phyloP scores from a whole-genome alignment of 2,113 vertebrate genomes.

The Xyliphius kryptos region DNA sequence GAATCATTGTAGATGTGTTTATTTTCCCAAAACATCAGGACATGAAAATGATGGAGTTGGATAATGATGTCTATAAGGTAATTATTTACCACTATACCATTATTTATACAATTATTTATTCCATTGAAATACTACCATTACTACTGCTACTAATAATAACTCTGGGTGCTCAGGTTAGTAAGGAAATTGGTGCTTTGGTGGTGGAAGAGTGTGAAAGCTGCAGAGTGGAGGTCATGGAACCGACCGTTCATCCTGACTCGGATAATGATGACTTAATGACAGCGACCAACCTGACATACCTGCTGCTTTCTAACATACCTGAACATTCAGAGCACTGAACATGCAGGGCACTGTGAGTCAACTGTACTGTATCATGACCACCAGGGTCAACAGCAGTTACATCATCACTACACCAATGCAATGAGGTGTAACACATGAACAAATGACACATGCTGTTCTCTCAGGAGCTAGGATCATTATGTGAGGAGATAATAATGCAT shows the following conservation, averaged over 20 bases:
- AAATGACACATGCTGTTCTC: too few species aligned
- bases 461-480: too few species aligned
- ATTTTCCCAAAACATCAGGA: slow-evolving; percentile 45
- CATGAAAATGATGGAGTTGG: slow-evolving; percentile 45
- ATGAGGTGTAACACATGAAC: too few species aligned
- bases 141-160: too few species aligned
- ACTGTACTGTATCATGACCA: too few species aligned
- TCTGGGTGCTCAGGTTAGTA: slow-evolving; percentile 37
- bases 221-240: slow-evolving; percentile 46
- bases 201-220: slow-evolving; percentile 51
- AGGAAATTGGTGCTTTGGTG: slow-evolving; percentile 38
- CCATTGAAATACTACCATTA: too few species aligned
- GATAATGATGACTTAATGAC: neutral
- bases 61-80: slow-evolving; percentile 50
- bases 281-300: slow-evolving; percentile 22
- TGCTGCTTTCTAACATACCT: neutral
- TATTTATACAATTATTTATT: too few species aligned
- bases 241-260: neutral
- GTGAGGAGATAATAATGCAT: too few species aligned
- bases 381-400: neutral
- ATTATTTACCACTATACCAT: too few species aligned
- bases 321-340: too few species aligned
- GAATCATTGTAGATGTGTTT: slow-evolving; percentile 38
- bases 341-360: too few species aligned
- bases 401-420: too few species aligned